Conservation (phyloP, 2,113 vertebrate species). For the Lasiurus borealis region DNA sequence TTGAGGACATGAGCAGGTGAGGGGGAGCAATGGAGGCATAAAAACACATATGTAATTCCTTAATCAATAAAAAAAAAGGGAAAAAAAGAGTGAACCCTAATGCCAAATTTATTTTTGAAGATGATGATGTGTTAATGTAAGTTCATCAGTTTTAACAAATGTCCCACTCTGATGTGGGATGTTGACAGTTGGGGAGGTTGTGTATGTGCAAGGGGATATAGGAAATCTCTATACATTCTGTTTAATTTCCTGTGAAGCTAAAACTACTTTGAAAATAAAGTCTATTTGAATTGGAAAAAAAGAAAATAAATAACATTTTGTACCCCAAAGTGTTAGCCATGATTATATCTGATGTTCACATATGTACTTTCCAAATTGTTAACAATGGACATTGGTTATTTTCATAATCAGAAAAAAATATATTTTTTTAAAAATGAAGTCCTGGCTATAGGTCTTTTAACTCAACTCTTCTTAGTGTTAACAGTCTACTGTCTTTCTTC, state of each 20-base stretch:
- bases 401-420: background rate
- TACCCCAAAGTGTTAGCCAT: background rate
- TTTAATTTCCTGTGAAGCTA: background rate
- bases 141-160: background rate
- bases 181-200: too few species aligned
- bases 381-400: background rate
- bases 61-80: too few species aligned
- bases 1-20: too few species aligned
- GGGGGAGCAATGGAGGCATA: too few species aligned
- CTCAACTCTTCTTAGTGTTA: fast-evolving
- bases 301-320: background rate
- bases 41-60: too few species aligned
- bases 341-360: background rate
- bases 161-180: background rate
- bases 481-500: background rate
- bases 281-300: background rate
- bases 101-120: background rate
- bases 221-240: background rate
- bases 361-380: background rate
- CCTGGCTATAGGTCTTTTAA: background rate
- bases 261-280: background rate
- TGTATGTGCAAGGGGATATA: too few species aligned
- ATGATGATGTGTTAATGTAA: background rate
- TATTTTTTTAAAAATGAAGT: too few species aligned
- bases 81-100: background rate